phyloP scores from a whole-genome alignment of 2,113 vertebrate species.

The Desmodus rotundus region DNA sequence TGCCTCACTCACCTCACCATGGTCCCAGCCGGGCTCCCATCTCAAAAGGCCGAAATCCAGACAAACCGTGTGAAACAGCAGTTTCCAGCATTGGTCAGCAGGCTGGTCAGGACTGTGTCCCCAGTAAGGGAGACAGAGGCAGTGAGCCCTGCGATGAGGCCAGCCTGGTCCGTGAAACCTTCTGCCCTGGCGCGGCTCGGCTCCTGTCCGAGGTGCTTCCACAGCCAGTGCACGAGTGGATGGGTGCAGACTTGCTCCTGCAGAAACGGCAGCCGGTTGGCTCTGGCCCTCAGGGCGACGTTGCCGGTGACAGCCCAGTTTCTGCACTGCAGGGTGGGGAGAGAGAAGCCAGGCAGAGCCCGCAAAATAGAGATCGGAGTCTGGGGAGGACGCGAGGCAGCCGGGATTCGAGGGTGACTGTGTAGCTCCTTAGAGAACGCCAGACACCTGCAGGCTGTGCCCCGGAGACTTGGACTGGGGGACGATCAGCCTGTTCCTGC shows the following conservation, averaged over 20 bases:
- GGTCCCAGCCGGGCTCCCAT: not conserved
- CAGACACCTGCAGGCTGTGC: not conserved
- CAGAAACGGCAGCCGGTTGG: not conserved
- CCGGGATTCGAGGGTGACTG: too few relatives aligned
- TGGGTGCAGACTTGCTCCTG: not conserved
- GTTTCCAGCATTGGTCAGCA: not conserved
- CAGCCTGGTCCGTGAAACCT: not conserved
- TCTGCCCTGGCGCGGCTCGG: not conserved
- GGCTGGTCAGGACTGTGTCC: not conserved
- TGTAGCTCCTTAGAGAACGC: not conserved
- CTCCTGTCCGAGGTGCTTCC: not conserved
- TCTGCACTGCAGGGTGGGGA: not conserved
- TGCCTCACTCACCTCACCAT: not conserved
- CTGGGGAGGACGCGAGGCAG: not conserved
- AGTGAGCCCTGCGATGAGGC: rapidly evolving
- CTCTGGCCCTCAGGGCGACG: not conserved
- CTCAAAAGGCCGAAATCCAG: not conserved
- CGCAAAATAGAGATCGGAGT: not conserved
- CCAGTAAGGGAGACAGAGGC: not conserved
- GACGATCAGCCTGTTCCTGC: too few relatives aligned
- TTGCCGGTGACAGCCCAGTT: not conserved
- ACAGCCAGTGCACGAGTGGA: not conserved
- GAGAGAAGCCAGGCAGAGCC: not conserved
- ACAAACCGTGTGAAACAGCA: not conserved
- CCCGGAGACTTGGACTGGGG: not conserved